phyloP scores from a whole-genome alignment of 2,113 vertebrate species.

The Chaetops frenatus region DNA sequence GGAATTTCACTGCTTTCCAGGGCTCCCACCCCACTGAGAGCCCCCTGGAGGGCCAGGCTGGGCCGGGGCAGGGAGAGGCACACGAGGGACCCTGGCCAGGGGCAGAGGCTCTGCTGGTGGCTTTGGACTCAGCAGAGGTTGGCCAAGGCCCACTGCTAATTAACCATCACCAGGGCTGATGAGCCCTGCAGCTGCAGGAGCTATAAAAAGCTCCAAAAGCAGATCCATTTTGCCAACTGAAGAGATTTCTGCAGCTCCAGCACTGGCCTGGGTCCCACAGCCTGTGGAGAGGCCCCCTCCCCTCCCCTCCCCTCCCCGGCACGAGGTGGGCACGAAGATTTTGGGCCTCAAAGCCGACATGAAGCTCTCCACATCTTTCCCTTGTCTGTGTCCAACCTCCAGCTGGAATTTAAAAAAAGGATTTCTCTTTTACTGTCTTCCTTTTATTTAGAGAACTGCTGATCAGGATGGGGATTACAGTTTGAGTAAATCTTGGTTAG shows the following conservation, averaged over 20 bases:
- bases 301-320: background rate
- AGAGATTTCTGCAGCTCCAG: background rate
- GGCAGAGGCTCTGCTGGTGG: background rate
- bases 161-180: background rate
- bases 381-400: background rate
- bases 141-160: fast-evolving
- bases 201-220: background rate
- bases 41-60: fast-evolving
- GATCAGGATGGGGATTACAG: background rate
- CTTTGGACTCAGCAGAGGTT: background rate
- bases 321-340: fast-evolving
- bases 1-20: background rate
- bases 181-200: background rate
- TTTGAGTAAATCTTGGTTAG: background rate
- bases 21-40: background rate
- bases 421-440: background rate
- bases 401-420: background rate
- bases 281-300: background rate
- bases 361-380: background rate
- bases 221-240: background rate
- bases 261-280: background rate
- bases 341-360: background rate
- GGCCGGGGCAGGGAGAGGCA: background rate
- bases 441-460: background rate
- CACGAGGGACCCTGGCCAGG: fast-evolving